A percentile compares a stretch with the other conserved stretches of the same genome.
phyloP scores from a whole-genome alignment of 2,888 invertebrate genomes.

The Acholoe squamosa region DNA sequence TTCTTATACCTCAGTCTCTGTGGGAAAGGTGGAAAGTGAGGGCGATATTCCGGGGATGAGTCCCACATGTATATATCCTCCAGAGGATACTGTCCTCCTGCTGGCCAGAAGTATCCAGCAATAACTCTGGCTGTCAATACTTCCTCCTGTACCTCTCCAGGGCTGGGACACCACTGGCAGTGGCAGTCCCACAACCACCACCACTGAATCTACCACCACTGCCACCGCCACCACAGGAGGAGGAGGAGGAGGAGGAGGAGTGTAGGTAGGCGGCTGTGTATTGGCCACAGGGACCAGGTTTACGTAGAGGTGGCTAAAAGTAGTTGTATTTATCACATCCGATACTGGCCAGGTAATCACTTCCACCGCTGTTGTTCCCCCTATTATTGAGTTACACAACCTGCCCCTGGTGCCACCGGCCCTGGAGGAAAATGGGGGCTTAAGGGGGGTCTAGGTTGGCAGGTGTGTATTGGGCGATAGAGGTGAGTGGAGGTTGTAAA shows the following conservation, averaged over 20 bases:
- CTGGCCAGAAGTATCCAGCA: too few relatives aligned
- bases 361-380: not conserved
- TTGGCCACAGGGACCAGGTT: conserved; percentile 15
- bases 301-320: conserved; percentile 33
- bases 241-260: too few relatives aligned
- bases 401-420: not conserved
- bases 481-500: not conserved
- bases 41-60: too few relatives aligned
- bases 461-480: not conserved
- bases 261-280: not conserved
- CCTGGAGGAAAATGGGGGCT: not conserved
- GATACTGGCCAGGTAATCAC: conserved; percentile 31
- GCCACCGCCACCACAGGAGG: not conserved
- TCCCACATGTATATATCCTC: too few relatives aligned
- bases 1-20: too few relatives aligned
- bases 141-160: not conserved
- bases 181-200: conserved; percentile 3
- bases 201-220: not conserved
- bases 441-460: not conserved
- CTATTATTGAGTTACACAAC: conserved; percentile 45
- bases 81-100: too few relatives aligned
- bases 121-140: too few relatives aligned
- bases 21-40: too few relatives aligned
- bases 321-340: conserved; percentile 47
- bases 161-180: not conserved